Conservation (phyloP, 2,888 invertebrate genomes). For the Tupiocoris notatus region DNA sequence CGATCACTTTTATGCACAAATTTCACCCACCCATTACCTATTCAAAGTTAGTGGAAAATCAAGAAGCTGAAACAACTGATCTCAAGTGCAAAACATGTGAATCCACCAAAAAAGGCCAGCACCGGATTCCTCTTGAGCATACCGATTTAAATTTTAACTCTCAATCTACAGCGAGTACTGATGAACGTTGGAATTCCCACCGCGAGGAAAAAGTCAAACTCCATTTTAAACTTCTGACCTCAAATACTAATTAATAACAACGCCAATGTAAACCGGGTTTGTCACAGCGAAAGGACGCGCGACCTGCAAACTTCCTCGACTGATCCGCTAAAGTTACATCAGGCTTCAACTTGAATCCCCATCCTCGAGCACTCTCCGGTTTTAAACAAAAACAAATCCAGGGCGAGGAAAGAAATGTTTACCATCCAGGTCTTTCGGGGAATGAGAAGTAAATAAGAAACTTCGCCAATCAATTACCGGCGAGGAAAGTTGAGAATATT, state of each 20-base stretch:
- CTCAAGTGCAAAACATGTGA: neutral
- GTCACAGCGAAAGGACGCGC: neutral
- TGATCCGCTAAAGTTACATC: neutral
- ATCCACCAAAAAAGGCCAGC: neutral
- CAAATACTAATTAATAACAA: neutral
- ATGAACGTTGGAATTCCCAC: neutral
- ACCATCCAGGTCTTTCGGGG: neutral
- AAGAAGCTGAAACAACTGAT: too few relatives aligned
- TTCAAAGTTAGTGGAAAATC: too few relatives aligned
- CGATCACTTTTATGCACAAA: too few relatives aligned
- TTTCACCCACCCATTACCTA: too few relatives aligned
- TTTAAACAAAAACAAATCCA: neutral
- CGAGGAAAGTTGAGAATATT: neutral
- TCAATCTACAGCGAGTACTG: neutral
- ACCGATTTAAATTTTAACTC: too few relatives aligned
- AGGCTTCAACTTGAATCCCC: neutral
- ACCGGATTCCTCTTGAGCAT: too few relatives aligned
- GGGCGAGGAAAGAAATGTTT: neutral
- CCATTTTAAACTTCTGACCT: neutral
- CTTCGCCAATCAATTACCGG: neutral
- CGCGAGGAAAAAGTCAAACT: neutral
- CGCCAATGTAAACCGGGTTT: neutral
- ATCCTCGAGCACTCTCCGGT: neutral
- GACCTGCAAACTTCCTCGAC: neutral
- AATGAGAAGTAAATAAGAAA: neutral